These are phyloP conservation scores for Anas platyrhynchos DNA, from an alignment of 2,113 vertebrate genomes.

Conservation along the genomic window DNA sequence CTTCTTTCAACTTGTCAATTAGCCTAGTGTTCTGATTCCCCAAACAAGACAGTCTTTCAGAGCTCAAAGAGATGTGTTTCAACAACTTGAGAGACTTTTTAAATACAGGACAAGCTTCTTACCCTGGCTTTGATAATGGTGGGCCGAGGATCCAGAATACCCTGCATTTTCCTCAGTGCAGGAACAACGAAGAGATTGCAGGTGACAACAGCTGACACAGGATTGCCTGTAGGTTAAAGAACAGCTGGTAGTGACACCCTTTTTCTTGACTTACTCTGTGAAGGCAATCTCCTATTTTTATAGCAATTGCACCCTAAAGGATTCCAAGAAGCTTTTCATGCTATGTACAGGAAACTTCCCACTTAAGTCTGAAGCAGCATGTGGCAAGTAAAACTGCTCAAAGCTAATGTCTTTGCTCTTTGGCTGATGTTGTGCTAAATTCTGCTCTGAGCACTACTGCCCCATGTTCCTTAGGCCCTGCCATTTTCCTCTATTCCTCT, in stretches of 20 bases:
- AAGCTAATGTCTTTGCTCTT: background rate
- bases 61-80: background rate
- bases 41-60: background rate
- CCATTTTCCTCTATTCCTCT: background rate
- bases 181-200: constrained; percentile 99
- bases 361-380: background rate
- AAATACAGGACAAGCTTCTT: constrained; percentile 45
- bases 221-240: constrained; percentile 87
- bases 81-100: background rate
- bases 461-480: background rate
- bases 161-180: constrained; percentile 99
- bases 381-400: background rate
- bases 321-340: background rate
- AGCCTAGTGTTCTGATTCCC: background rate
- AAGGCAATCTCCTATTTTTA: background rate
- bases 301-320: background rate
- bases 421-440: background rate
- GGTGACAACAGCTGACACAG: constrained; percentile 98
- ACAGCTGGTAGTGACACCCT: background rate
- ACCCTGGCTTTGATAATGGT: constrained; percentile 99
- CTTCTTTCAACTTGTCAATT: background rate
- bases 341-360: background rate
- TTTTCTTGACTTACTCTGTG: background rate
- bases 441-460: background rate
- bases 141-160: constrained; percentile 97